Base-by-base conservation (phyloP, 2,888 invertebrate genomes). In the Hermaeophaga mercurialis region DNA sequence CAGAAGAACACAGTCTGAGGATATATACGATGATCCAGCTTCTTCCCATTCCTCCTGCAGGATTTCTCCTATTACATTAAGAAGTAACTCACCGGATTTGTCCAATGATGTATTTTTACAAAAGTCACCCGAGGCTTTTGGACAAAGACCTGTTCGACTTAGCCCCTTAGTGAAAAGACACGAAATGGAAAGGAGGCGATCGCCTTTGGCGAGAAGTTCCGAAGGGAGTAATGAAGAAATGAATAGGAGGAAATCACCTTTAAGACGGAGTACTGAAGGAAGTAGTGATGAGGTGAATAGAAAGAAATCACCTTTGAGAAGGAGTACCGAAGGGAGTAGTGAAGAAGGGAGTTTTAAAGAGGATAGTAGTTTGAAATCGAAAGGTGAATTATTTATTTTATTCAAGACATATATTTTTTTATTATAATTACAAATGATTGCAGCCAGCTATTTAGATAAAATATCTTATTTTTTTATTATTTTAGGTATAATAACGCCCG, bases 1-100 rank as follows among this genome's bases (percentile, higher is more conserved):
- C 4, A 64, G 65, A 45, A 68, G 77, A 36, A 71, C 75, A 0
- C 73, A 76, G 38, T 76, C 76, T 31, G 75, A 77, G 59, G 75
- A 77, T 61, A 70, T 77, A 24, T 76, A 75, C 57, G 58, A 50
- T 57, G 73, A 74, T 17, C 49, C 59, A 54, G 53, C 31, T 1
- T 38, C 34, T 12, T 31, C 34, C 3, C 7, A 14, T 33, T 14
- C 31, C 7, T 33, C 33, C 8, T 17, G 12, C 8, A 39, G 49
- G 5, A 39, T 28, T 11, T 39, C 39, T 2, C 49, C 49, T 6
- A 1, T 36, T 1, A 12, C n/a, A 28, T 31, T 18, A 6, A 31
- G 41, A 2, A 41, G 31, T 3, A 14, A 33, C 12, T 50, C 50
- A 8, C 41, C 50, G 6, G 43, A 33, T 11, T 6, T 19, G 17